Evolutionary conservation across 1,140 invertebrate genomes (phyloP).

Genomic region (Lepidurus apus): DNA sequence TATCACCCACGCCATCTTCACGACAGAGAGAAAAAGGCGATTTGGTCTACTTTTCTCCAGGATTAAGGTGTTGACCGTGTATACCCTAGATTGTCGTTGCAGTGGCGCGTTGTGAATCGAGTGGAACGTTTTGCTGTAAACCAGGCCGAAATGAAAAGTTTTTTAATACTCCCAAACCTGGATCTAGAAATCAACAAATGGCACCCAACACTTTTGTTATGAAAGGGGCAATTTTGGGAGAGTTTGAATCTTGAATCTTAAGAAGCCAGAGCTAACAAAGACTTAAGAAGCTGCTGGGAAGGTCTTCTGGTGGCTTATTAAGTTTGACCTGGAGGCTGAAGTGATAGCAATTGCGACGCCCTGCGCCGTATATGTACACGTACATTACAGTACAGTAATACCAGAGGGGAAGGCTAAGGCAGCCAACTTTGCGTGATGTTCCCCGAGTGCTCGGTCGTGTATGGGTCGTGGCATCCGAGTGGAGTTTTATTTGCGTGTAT

Average conservation of each 20-base stretch:
- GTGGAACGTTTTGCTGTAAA: background rate
- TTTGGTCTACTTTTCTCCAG: background rate
- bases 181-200: no score
- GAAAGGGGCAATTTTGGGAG: background rate
- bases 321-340: background rate
- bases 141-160: no score
- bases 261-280: background rate
- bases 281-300: background rate
- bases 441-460: background rate
- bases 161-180: no score
- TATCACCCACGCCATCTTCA: background rate
- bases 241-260: background rate
- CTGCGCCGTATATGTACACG: background rate
- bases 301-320: background rate
- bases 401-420: background rate
- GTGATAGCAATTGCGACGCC: background rate
- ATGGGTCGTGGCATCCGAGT: background rate
- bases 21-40: background rate
- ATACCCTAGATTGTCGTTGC: background rate
- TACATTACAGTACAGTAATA: no score
- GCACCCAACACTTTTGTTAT: background rate
- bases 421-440: background rate
- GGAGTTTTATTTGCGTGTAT: background rate
- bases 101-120: background rate
- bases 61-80: conserved; percentile 7